Percentiles rank a stretch among this genome's conserved stretches.
These are phyloP conservation scores for Chaenogobius annularis DNA, from an alignment of 2,113 vertebrate species.

Conservation along the genomic window DNA sequence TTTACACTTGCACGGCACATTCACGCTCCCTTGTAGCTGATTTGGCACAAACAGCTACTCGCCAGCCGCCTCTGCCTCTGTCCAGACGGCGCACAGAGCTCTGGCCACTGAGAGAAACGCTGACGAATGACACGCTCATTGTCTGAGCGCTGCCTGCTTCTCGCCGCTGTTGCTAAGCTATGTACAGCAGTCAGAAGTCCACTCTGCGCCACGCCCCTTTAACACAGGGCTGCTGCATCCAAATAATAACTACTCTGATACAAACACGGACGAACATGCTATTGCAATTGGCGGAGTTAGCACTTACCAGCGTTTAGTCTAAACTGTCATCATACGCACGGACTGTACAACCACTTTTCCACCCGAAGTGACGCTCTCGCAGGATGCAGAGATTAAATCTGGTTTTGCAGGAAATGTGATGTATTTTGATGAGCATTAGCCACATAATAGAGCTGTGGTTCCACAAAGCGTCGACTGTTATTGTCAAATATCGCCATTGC, in stretches of 20 bases:
- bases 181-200: constrained; percentile 63
- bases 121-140: constrained; percentile 54
- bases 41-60: constrained; percentile 28
- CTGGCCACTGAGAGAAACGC: constrained; percentile 45
- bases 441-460: constrained; percentile 66
- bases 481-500: constrained; percentile 77
- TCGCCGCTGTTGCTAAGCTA: constrained; percentile 71
- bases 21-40: constrained; percentile 32
- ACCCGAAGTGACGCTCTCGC: constrained; percentile 44
- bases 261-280: constrained; percentile 6
- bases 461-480: constrained; percentile 64
- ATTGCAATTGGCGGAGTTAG: constrained; percentile 23
- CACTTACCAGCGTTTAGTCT: constrained; percentile 64
- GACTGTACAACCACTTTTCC: constrained; percentile 35
- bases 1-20: constrained; percentile 60
- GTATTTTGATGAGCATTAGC: constrained; percentile 45
- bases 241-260: constrained; percentile 3
- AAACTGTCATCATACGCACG: constrained; percentile 60
- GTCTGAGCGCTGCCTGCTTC: constrained; percentile 41
- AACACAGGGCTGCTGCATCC: constrained; percentile 18
- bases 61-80: neutral
- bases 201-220: constrained; percentile 68
- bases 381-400: constrained; percentile 23
- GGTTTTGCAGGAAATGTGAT: constrained; percentile 37
- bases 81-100: constrained; percentile 14